phyloP scores from a whole-genome alignment of 2,113 vertebrate species.

The Puntigrus tetrazona region DNA sequence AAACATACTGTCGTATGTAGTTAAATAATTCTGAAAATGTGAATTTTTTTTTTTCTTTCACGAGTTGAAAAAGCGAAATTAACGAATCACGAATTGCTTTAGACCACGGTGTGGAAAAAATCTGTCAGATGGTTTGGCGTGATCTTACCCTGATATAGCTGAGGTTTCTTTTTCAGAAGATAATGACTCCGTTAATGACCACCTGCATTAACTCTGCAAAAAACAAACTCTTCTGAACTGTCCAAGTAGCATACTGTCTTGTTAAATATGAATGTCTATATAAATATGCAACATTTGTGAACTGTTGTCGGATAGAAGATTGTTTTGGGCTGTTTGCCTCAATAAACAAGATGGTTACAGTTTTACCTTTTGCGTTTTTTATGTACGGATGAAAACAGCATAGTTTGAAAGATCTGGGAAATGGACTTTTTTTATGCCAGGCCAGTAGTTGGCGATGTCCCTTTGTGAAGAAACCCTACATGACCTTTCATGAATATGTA shows the following conservation, averaged over 20 bases:
- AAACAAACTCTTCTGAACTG: not conserved
- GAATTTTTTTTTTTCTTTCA: not conserved
- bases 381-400: not conserved
- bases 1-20: not conserved
- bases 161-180: not conserved
- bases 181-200: not conserved
- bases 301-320: not conserved
- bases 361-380: not conserved
- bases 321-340: not conserved
- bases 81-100: not conserved
- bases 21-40: slow-evolving; percentile 11
- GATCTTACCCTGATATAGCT: not conserved
- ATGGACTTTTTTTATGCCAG: not conserved
- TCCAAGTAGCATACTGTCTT: not conserved
- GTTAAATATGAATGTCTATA: not conserved
- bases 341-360: slow-evolving; percentile 30
- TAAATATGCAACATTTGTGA: slow-evolving; percentile 4
- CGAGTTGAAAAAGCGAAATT: not conserved
- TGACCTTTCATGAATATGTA: not conserved
- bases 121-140: not conserved
- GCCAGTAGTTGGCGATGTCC: not conserved
- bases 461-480: not conserved
- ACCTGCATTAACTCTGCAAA: not conserved
- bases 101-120: not conserved
- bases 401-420: no score